phyloP scores from a whole-genome alignment of 2,797 vertebrate species.

The Petrocephalus schoutedeni region DNA sequence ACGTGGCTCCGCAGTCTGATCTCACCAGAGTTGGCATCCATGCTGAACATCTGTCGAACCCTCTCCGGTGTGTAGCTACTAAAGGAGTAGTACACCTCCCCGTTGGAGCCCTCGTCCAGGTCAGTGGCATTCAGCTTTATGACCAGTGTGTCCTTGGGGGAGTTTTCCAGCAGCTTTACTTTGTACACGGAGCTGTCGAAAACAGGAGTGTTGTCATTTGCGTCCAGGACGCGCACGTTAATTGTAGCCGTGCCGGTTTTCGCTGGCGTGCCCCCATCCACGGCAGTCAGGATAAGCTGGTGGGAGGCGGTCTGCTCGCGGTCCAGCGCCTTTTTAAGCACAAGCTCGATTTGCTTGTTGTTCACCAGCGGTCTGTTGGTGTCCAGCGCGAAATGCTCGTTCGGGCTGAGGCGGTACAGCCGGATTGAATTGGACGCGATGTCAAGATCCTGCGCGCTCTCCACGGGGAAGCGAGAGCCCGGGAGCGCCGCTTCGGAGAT shows the following conservation, averaged over 20 bases:
- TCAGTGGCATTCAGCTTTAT: conserved; percentile 88
- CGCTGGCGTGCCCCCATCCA: conserved; percentile 87
- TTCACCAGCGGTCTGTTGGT: conserved; percentile 81
- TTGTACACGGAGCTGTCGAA: conserved; percentile 88
- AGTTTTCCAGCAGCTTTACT: conserved; percentile 83
- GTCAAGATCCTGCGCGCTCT: conserved; percentile 85
- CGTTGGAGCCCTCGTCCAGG: conserved; percentile 86
- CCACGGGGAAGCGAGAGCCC: conserved; percentile 84
- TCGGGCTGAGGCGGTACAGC: conserved; percentile 83
- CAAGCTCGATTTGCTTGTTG: conserved; percentile 84
- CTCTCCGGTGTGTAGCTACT: conserved; percentile 88
- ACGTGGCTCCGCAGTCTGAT: conserved; percentile 82
- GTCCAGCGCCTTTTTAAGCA: conserved; percentile 88
- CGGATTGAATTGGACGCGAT: conserved; percentile 84
- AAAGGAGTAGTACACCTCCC: conserved; percentile 85
- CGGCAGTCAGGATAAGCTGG: conserved; percentile 81
- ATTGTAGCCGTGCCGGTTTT: conserved; percentile 81
- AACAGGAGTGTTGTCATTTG: conserved; percentile 86
- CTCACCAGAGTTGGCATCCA: conserved; percentile 82
- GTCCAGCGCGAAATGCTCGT: conserved; percentile 83
- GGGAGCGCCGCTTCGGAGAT: conserved; percentile 85
- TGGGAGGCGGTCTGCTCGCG: conserved; percentile 83
- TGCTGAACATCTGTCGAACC: conserved; percentile 86
- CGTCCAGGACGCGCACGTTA: conserved; percentile 82
- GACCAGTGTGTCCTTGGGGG: conserved; percentile 75